phyloP scores from a whole-genome alignment of 1,140 invertebrate species.

The Antheraea pernyi region DNA sequence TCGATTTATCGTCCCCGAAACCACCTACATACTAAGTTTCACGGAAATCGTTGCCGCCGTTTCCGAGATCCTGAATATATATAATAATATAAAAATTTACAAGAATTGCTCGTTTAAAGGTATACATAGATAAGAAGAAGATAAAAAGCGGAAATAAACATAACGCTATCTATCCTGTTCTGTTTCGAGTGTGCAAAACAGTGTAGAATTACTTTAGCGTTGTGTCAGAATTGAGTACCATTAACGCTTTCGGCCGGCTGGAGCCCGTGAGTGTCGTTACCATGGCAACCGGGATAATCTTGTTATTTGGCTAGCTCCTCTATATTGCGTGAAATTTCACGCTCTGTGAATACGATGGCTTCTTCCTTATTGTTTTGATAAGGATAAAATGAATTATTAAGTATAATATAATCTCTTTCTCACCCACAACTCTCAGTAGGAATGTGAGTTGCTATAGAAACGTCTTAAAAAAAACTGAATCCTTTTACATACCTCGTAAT shows the following conservation, averaged over 20 bases:
- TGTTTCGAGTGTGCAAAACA: neutral
- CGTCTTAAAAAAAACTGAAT: no score
- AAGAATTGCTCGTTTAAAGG: no score
- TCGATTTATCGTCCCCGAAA: no score
- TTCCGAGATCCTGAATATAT: no score
- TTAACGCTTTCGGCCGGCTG: neutral
- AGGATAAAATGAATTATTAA: neutral
- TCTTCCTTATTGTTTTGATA: neutral
- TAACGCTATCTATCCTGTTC: neutral
- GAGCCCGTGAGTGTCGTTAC: neutral
- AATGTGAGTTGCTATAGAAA: no score
- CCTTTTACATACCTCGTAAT: no score
- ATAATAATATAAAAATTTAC: no score
- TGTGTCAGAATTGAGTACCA: conserved; percentile 7
- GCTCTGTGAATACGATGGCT: neutral
- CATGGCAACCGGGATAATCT: conserved; percentile 11
- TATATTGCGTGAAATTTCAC: conserved; percentile 11
- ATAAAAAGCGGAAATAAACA: neutral
- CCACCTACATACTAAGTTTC: no score
- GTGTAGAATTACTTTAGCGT: neutral
- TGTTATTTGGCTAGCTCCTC: conserved; percentile 12
- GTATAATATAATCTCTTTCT: no score
- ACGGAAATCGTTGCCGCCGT: no score
- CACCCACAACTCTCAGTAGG: no score
- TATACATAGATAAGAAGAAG: no score